These are phyloP conservation scores for fruit fly (Drosophila melanogaster) DNA, from an alignment of 1,140 invertebrate genomes.

Conservation along the genomic window DNA sequence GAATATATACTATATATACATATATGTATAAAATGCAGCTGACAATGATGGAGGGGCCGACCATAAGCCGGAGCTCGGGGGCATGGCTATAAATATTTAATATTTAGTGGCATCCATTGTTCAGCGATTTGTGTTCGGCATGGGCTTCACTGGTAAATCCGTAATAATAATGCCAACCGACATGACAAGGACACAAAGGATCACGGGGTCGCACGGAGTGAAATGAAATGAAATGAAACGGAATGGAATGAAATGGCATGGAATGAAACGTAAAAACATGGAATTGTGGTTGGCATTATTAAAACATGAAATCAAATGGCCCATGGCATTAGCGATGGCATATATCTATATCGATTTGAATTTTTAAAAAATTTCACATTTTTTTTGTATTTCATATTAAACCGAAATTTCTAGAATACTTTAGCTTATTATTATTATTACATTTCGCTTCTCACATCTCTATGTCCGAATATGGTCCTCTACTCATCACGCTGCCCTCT, in stretches of 20 bases:
- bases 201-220: slow-evolving; percentile 2
- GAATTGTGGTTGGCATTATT: slow-evolving; percentile 59
- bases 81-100: slow-evolving; percentile 53
- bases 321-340: slow-evolving; percentile 9
- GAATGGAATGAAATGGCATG: slow-evolving; percentile 52
- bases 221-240: slow-evolving; percentile 12
- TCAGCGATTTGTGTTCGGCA: slow-evolving; percentile 12
- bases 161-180: slow-evolving; percentile 51
- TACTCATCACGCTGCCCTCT: neutral
- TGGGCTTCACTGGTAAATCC: slow-evolving; percentile 28
- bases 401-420: no score
- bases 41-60: slow-evolving; percentile 8
- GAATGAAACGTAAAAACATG: slow-evolving; percentile 61
- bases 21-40: slow-evolving; percentile 21
- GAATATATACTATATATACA: neutral
- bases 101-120: slow-evolving; percentile 55
- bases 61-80: neutral
- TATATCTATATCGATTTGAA: neutral
- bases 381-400: no score
- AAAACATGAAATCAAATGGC: slow-evolving; percentile 49
- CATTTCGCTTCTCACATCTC: neutral
- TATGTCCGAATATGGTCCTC: neutral
- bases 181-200: slow-evolving; percentile 53
- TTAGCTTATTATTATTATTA: no score
- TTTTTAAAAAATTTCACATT: neutral